These are phyloP conservation scores for Ips typographus DNA, from an alignment of 1,140 invertebrate genomes.

Conservation along the genomic window DNA sequence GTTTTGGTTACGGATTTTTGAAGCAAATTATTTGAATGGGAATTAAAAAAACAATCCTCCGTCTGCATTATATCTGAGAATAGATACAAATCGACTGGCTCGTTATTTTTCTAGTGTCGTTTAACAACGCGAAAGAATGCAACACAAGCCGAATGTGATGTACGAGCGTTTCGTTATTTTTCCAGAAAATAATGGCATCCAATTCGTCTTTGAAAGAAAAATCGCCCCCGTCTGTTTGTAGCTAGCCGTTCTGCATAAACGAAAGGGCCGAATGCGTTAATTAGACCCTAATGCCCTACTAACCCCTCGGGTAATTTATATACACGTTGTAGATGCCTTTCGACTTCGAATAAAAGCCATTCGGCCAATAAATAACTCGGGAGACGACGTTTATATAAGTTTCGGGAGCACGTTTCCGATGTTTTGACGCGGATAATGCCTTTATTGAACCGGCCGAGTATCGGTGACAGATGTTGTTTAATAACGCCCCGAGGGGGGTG, in stretches of 20 bases:
- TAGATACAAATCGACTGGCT: background rate
- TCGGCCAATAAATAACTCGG: slow-evolving; percentile 11
- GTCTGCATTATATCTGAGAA: too few species aligned
- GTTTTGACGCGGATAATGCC: slow-evolving; percentile 21
- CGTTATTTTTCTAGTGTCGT: background rate
- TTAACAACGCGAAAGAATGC: background rate
- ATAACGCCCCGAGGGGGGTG: background rate
- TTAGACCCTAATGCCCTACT: too few species aligned
- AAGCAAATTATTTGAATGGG: background rate
- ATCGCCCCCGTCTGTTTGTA: background rate
- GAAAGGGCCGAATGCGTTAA: too few species aligned
- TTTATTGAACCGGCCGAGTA: background rate
- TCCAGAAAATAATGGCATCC: background rate
- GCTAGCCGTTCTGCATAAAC: too few species aligned
- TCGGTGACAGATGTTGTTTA: slow-evolving; percentile 9
- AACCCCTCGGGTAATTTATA: too few species aligned
- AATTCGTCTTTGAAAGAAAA: background rate
- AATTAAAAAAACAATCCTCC: background rate
- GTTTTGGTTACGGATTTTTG: too few species aligned
- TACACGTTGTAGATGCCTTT: too few species aligned
- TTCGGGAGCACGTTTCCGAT: slow-evolving; percentile 20
- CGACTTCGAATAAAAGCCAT: background rate
- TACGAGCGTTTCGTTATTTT: slow-evolving; percentile 5
- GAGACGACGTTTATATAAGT: slow-evolving; percentile 16
- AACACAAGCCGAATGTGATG: slow-evolving; percentile 1